phyloP scores from a whole-genome alignment of 2,797 vertebrate genomes.

The Triplophysa yarkandensis region DNA sequence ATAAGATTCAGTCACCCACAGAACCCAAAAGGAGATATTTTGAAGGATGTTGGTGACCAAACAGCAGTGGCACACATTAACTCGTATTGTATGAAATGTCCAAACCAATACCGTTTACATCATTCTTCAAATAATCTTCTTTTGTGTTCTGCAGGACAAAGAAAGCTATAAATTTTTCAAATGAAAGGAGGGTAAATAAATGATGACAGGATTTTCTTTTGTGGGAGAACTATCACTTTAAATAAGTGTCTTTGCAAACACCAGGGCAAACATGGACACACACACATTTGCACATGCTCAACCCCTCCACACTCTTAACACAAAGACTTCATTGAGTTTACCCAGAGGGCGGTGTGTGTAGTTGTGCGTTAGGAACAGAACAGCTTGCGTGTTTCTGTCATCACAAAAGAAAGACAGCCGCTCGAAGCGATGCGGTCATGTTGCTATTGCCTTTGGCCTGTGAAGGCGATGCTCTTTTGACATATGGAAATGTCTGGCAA shows the following conservation, averaged over 20 bases:
- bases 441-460: constrained; percentile 49
- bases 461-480: constrained; percentile 39
- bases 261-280: not conserved
- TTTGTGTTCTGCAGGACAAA: too few species aligned
- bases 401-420: constrained; percentile 50
- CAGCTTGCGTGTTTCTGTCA: constrained; percentile 55
- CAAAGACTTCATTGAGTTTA: constrained; percentile 62
- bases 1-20: too few species aligned
- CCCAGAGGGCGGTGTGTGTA: constrained; percentile 52
- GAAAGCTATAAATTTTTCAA: too few species aligned
- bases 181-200: too few species aligned
- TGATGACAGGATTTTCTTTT: too few species aligned
- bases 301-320: constrained; percentile 25
- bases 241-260: not conserved
- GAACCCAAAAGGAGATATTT: too few species aligned
- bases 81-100: too few species aligned
- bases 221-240: too few species aligned
- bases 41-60: too few species aligned
- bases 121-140: too few species aligned
- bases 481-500: constrained; percentile 47
- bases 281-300: constrained; percentile 1
- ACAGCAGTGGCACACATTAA: too few species aligned
- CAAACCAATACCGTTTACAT: too few species aligned
- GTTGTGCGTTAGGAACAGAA: constrained; percentile 51
- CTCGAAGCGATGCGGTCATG: constrained; percentile 35